These are phyloP conservation scores for Plebejus anna DNA, from an alignment of 2,888 invertebrate genomes.

Conservation along the genomic window DNA sequence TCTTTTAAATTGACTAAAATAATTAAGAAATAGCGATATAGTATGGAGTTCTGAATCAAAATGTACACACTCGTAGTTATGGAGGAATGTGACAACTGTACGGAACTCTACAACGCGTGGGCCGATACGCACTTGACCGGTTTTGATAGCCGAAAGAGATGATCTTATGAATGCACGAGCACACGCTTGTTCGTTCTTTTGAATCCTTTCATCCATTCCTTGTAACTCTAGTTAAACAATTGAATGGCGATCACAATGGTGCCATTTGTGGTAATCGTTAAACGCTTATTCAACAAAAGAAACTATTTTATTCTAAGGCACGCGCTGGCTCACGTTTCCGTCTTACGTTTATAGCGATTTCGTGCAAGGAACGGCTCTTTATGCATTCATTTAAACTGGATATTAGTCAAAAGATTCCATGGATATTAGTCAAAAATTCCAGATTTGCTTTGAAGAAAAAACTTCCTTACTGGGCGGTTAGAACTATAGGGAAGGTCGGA, in stretches of 20 bases:
- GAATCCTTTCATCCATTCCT: neutral
- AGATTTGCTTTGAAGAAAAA: neutral
- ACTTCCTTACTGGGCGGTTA: neutral
- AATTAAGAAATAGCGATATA: too few relatives aligned
- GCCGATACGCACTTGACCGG: conserved; percentile 7
- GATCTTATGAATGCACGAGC: neutral
- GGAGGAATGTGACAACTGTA: neutral
- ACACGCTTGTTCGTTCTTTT: neutral
- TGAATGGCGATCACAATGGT: conserved; percentile 55
- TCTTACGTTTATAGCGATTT: conserved; percentile 49
- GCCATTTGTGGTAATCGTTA: conserved; percentile 57
- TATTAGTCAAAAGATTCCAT: conserved; percentile 10
- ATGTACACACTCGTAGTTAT: neutral
- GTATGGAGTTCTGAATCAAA: neutral
- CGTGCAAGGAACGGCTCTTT: conserved; percentile 35
- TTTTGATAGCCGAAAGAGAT: neutral
- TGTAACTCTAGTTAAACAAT: conserved; percentile 40
- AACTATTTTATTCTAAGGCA: conserved; percentile 72
- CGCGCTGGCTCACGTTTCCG: conserved; percentile 58
- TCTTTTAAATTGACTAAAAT: neutral
- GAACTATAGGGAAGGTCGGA: too few relatives aligned
- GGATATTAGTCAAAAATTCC: conserved; percentile 10
- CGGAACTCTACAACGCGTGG: neutral
- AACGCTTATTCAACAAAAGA: conserved; percentile 68
- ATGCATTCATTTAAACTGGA: conserved; percentile 3